Evolutionary conservation across 2,113 vertebrate species (phyloP), one percentile per base, ranked within the genome.

Genomic region (Clinocottus analis): DNA sequence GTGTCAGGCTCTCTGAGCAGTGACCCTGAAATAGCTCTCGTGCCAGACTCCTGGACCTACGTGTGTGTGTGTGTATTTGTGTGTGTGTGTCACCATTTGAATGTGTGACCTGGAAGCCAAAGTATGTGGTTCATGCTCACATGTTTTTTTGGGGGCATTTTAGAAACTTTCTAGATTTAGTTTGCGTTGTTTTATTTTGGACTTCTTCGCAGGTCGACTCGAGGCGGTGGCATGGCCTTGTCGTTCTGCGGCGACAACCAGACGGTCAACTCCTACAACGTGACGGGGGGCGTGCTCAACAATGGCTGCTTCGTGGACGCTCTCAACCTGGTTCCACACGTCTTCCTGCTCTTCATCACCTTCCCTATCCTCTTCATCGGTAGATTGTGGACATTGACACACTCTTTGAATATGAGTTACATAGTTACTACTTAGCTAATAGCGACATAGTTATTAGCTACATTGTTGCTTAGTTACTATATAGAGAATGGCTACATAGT

Each of bases 301-400:
- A 99, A 99, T 9, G 94, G 96, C 84, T 99, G 98, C 92, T 99
- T 99, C 66, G 97, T 99, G 91, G 98, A 99, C 62, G 98, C 98
- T 0, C 96, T 99, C 93, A 99, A 99, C 91, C 89, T 99, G 87
- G 97, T 99, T 27, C 98, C 98, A 5, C 98, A 99, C 9, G 98
- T 99, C 85, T 99, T 99, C 93, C 91, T 99, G 72, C 93, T 99
- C 59, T 99, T 99, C 88, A 99, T 99, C 93, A 99, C 98, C 78
- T 99, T 99, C 88, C 98, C 98, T 14, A 99, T 99, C 90, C 92
- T 99, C 79, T 99, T 99, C 85, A 99, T 99, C 27, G 98, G 98
- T 99, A 91, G 90, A 96, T 94, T 16, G 13, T 1, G 14, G 37
- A 41, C 3, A 17, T 16, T 4, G 8, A 65, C 7, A 16, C 16